A percentile compares a stretch with the other conserved stretches of the same genome.
Conservation (phyloP, 2,888 invertebrate genomes). For the Lepidocyrtinus sp. region DNA sequence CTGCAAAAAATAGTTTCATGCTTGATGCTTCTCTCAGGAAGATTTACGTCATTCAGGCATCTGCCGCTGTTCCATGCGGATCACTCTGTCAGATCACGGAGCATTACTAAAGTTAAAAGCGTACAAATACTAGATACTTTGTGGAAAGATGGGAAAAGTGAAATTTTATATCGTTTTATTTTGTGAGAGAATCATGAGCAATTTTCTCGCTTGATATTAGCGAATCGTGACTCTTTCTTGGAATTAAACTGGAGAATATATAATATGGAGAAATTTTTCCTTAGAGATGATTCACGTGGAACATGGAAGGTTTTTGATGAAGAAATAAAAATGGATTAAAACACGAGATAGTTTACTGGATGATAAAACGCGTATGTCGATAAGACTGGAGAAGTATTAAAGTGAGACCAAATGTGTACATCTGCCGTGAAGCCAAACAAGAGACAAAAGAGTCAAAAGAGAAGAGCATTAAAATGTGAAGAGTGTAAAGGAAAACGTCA, state of each 20-base stretch:
- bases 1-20: not conserved
- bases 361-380: too few species aligned
- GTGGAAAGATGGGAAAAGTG: too few species aligned
- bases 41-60: constrained; percentile 48
- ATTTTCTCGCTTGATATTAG: not conserved
- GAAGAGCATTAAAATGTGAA: too few species aligned
- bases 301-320: not conserved
- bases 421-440: too few species aligned
- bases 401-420: too few species aligned
- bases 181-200: constrained; percentile 12
- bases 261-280: not conserved
- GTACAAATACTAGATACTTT: too few species aligned
- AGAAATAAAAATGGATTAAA: not conserved
- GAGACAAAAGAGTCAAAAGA: too few species aligned
- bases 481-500: not conserved
- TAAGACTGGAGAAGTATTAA: too few species aligned
- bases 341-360: too few species aligned
- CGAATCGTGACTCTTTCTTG: not conserved
- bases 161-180: constrained; percentile 17
- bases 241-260: not conserved
- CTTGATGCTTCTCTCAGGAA: not conserved
- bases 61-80: not conserved
- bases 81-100: too few species aligned
- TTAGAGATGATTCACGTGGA: too few species aligned
- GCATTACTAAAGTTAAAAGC: too few species aligned